Percentiles rank a stretch among this genome's conserved stretches.
Evolutionary conservation across 1,140 invertebrate species (phyloP).

Genomic region (Elysia chlorotica): DNA sequence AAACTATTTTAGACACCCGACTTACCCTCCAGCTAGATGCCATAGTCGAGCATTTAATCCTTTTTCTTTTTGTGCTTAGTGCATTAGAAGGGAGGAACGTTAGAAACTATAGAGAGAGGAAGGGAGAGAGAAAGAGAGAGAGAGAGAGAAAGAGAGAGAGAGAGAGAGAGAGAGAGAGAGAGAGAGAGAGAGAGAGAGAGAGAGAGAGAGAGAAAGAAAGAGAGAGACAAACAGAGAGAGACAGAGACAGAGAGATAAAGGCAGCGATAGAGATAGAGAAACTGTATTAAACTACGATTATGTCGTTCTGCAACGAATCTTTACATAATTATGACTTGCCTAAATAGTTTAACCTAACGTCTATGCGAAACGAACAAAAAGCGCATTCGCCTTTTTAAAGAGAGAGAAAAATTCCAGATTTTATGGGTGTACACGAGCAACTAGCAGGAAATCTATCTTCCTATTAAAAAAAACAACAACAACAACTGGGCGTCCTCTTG

Average conservation of each 20-base stretch:
- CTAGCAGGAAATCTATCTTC: too few relatives aligned
- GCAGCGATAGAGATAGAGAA: not conserved
- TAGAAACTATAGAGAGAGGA: not conserved
- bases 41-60: not conserved
- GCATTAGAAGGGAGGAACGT: not conserved
- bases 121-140: not conserved
- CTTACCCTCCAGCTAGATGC: not conserved
- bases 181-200: not conserved
- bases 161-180: not conserved
- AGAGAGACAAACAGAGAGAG: not conserved
- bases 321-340: too few relatives aligned
- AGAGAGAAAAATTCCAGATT: too few relatives aligned
- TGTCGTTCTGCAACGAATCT: too few relatives aligned
- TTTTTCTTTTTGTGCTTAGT: not conserved
- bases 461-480: too few relatives aligned
- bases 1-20: too few relatives aligned
- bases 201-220: not conserved
- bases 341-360: too few relatives aligned
- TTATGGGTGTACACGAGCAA: too few relatives aligned
- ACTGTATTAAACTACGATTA: too few relatives aligned
- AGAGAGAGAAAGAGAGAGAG: not conserved
- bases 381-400: too few relatives aligned
- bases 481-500: too few relatives aligned
- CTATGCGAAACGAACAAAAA: too few relatives aligned
- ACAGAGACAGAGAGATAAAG: not conserved